These are phyloP conservation scores for Magallana gigas DNA, from an alignment of 1,140 invertebrate species.

Conservation along the genomic window DNA sequence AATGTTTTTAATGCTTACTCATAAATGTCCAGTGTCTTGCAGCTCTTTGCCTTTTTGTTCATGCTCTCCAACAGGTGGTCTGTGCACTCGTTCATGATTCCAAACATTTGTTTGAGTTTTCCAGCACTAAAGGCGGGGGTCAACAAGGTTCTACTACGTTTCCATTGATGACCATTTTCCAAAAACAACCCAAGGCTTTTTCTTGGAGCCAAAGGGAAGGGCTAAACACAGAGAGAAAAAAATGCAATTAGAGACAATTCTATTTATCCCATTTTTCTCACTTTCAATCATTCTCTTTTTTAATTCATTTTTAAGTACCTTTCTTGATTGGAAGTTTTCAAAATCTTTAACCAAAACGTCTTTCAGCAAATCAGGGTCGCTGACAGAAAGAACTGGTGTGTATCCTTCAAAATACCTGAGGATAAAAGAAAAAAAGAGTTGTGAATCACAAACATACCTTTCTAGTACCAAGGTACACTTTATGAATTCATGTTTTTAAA, in stretches of 20 bases:
- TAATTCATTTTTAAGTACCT: constrained; percentile 51
- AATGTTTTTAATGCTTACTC: constrained; percentile 44
- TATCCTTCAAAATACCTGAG: constrained; percentile 72
- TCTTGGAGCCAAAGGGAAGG: constrained; percentile 73
- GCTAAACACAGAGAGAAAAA: constrained; percentile 46
- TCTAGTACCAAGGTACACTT: background rate
- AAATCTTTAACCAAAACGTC: constrained; percentile 72
- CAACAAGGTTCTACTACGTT: constrained; percentile 65
- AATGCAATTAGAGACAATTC: background rate
- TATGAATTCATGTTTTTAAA: background rate
- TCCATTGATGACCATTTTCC: constrained; percentile 73
- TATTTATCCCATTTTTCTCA: background rate
- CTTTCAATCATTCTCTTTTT: background rate
- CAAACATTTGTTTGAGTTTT: constrained; percentile 72
- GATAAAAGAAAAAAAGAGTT: background rate
- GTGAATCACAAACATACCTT: background rate
- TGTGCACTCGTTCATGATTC: constrained; percentile 66
- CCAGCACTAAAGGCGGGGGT: constrained; percentile 73
- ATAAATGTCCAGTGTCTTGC: constrained; percentile 61
- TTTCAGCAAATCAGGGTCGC: constrained; percentile 68
- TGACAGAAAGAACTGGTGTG: constrained; percentile 70
- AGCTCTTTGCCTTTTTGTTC: constrained; percentile 51
- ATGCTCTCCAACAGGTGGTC: constrained; percentile 66
- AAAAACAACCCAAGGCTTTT: constrained; percentile 73
- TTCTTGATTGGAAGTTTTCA: constrained; percentile 70